Base-by-base conservation (phyloP, 1,140 invertebrate species). In the Eulimnadia texana region DNA sequence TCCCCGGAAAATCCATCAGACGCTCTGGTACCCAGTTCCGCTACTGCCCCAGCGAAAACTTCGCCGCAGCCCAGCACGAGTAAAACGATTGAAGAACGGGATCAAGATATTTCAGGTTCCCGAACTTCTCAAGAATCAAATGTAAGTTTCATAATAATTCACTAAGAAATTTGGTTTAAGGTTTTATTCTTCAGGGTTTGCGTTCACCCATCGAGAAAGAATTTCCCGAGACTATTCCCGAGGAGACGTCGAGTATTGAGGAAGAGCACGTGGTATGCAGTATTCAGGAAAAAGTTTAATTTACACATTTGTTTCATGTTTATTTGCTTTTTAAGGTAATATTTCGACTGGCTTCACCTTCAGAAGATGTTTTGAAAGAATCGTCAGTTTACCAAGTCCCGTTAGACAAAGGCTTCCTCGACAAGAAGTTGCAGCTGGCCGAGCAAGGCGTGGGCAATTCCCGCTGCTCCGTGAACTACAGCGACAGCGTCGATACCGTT, bases 141-240 rank as follows among this genome's bases (percentile, higher is more conserved):
- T 54, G 60, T 61, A 61, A 54, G 20, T 16, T 23, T 58, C 10
- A 22, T 13, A 9, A 3, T n/a, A n/a, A n/a, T n/a, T 19, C 2
- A 50, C 6, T 50, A 19, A 50, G 23, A 50, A 19, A 6, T 20
- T 54, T 54, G 28, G 3, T 54, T 54, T 54, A 54, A 3, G 16
- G 24, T 3, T 3, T 19, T 1, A 13, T 54, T 54, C 22, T n/a
- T n/a, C 42, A 52, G 27, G 29, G 85, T 85, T 77, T 89, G 1
- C 85, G 86, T 1, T 89, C 86, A 0, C 86, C 86, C 3, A 90
- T 89, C 70, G 88, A 90, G 63, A 87, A 84, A 3, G 83, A 84
- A 50, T 91, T 91, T 71, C 88, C 88, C 1, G 89, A 93, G 78
- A 92, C 88, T 1, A 92, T 92, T 66, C 88, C 89, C 0, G 89